A percentile compares a stretch with the other conserved stretches of the same genome.
These are phyloP conservation scores for Anoura caudifer DNA, from an alignment of 2,113 vertebrate species.

Conservation along the genomic window DNA sequence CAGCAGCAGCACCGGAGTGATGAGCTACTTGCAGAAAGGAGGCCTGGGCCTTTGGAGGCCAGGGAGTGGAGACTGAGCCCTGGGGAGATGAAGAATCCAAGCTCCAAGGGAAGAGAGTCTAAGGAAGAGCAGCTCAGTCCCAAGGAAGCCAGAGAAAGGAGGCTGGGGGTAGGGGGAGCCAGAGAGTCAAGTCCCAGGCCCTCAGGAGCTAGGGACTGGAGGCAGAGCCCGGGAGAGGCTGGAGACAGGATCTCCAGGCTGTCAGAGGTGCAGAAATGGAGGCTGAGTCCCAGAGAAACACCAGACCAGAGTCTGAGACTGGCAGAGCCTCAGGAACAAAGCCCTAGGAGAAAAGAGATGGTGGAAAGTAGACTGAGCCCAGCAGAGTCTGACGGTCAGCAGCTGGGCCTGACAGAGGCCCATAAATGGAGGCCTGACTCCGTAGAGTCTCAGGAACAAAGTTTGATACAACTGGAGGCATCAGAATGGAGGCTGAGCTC, in stretches of 20 bases:
- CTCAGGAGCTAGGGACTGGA: conserved; percentile 45
- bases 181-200: conserved; percentile 41
- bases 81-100: conserved; percentile 40
- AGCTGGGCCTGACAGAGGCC: conserved; percentile 26
- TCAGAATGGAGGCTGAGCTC: conserved; percentile 17
- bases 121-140: conserved; percentile 67
- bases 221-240: conserved; percentile 42
- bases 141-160: conserved; percentile 70
- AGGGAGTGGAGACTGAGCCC: conserved; percentile 46
- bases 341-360: conserved; percentile 42
- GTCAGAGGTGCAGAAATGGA: conserved; percentile 71
- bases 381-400: background rate
- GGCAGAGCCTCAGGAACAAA: conserved; percentile 48
- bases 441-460: conserved; percentile 28
- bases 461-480: background rate
- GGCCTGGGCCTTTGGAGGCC: conserved; percentile 64
- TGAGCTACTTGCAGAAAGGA: conserved; percentile 53
- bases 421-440: conserved; percentile 29
- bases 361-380: conserved; percentile 35
- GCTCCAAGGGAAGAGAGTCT: conserved; percentile 63
- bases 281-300: conserved; percentile 46
- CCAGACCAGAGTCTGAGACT: conserved; percentile 6
- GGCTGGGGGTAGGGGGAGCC: conserved; percentile 16
- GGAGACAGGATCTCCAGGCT: conserved; percentile 63
- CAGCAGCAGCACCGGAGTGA: conserved; percentile 62